Base-by-base conservation (phyloP, 2,888 invertebrate species). In the Netelia fuscicornis region DNA sequence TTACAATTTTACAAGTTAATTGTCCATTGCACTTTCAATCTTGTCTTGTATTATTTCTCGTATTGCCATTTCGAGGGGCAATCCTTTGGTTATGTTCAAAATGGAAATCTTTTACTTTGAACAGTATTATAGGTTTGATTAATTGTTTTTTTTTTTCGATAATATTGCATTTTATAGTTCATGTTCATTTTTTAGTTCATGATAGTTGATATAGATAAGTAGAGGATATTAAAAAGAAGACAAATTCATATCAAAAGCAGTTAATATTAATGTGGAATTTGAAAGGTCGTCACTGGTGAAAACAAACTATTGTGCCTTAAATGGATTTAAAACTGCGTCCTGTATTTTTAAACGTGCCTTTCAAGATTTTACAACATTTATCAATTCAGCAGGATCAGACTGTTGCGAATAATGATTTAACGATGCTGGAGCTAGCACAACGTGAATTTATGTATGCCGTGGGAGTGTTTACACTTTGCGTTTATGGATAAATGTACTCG, bases 81-180 rank as follows among this genome's bases (percentile, higher is more conserved):
- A 30, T 30, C 3, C 3, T 30, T 30, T 30, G 30, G 30, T 3
- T 10, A 52, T n/a, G 70, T 23, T 58, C 44, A 44, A 9, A 10
- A 54, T 44, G 20, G 3, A 58, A 37, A 42, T 72, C 60, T 67
- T 30, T 76, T 70, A 42, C 25, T 70, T 82, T 54, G 6, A 81
- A 70, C 79, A 85, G 85, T 82, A 82, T 85, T 85, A 81, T 9
- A 52, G 8, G 62, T 75, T 44, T 44, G 23, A 68, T 81, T 68
- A 11, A 83, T 76, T 72, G 70, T 65, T 60, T 30, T 52, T 60
- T 25, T 42, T 52, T 17, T 70, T 58, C 17, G 1, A 71, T 17
- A 58, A 37, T 42, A 3, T 17, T 68, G 10, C 11, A 11, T 37
- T 56, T 23, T 20, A 20, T 20, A 20, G 20, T 20, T 20, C 20